Evolutionary conservation across 2,888 invertebrate genomes (phyloP).

Genomic region (Drosophila bunnanda): DNA sequence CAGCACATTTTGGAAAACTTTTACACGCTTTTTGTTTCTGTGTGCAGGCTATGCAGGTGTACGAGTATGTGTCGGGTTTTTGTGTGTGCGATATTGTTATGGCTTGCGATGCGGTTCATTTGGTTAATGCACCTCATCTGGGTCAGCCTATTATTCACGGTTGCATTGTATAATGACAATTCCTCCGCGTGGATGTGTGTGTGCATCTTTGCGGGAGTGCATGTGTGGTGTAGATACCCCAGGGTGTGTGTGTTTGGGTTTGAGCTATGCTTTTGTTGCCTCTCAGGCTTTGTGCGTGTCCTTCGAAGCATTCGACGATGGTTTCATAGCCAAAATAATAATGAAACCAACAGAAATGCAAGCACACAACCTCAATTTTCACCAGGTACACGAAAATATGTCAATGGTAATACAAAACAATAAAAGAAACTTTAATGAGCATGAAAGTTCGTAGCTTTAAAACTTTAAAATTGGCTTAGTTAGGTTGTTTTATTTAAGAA

Average conservation of each 20-base stretch:
- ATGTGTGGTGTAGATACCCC: constrained; percentile 10
- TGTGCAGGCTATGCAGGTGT: not conserved
- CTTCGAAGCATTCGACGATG: constrained; percentile 16
- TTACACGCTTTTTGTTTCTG: not conserved
- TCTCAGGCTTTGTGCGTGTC: constrained; percentile 13
- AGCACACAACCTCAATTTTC: not conserved
- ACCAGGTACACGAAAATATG: not conserved
- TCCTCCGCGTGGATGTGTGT: constrained; percentile 6
- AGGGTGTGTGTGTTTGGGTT: constrained; percentile 9
- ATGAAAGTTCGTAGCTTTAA: not conserved
- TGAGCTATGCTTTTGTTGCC: constrained; percentile 28
- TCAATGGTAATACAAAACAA: not conserved
- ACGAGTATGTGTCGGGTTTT: constrained; percentile 5
- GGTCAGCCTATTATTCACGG: constrained; percentile 67
- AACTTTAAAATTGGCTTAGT: not conserved
- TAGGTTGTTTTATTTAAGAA: too few relatives aligned
- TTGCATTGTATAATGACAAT: constrained; percentile 46
- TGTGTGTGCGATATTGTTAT: constrained; percentile 39
- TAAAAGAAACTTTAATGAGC: too few relatives aligned
- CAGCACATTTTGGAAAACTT: not conserved
- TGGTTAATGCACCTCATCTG: constrained; percentile 71
- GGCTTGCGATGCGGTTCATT: constrained; percentile 72
- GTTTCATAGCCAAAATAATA: constrained; percentile 18
- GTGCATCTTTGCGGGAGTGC: not conserved
- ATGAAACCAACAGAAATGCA: constrained; percentile 5